Evolutionary conservation across 1,140 invertebrate genomes (phyloP), one percentile per base, ranked within the genome.

Genomic region (Drosophila nigromelanica): DNA sequence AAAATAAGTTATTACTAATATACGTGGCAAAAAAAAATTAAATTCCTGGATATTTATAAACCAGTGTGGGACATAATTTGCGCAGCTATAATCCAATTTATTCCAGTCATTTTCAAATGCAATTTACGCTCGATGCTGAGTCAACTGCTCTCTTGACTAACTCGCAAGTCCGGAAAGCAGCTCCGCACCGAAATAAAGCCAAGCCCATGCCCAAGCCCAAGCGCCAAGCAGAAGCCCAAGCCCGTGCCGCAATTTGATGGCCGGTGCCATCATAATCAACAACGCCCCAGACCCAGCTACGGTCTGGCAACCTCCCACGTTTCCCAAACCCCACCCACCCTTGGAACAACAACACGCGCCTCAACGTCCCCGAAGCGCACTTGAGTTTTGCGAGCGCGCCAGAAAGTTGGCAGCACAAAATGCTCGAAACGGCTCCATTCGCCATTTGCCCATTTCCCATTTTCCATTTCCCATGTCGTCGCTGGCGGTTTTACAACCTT

Each of bases 401-500:
- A 62, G 83, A 89, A 87, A 89, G 83, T 87, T 89, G 82, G 71
- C 75, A 87, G 37, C 71, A 76, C 67, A 78, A 87, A 87, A 87
- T 74, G 58, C 69, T 70, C 59, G 51, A 58, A 45, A 70, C 37
- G 67, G 45, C 63, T 68, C 48, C 55, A 58, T 52, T 62, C 52
- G 67, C 67, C 67, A 62, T 69, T 69, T 62, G 48, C 67, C 45
- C 45, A 24, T 35, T 35, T 45, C 52, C 52, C 52, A 55, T 43
- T 43, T 58, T 11, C 24, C 69, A 72, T 85, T 80, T 80, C 66
- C 71, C 76, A 73, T 74, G 63, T 56, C 58, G 78, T 77, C 71
- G 64, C 78, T 79, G 82, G 83, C 78, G 82, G 82, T 87, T 87
- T 87, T 82, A 82, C 83, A 87, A 87, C 82, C 82, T 86, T 86